These are phyloP conservation scores for Rhagologus leucostigma DNA, from an alignment of 2,113 vertebrate genomes.

Conservation along the genomic window DNA sequence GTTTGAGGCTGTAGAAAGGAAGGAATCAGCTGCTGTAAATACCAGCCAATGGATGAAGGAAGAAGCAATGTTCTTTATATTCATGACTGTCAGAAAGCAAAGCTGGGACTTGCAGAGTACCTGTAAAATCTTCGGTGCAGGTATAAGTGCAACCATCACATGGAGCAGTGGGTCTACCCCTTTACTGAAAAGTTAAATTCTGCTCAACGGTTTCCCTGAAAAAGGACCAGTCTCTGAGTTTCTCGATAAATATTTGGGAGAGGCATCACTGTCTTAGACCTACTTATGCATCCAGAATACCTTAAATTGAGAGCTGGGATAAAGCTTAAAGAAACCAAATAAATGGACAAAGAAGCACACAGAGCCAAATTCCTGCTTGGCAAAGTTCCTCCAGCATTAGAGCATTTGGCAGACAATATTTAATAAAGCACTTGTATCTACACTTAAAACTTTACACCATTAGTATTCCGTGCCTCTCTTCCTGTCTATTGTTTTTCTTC, in stretches of 20 bases:
- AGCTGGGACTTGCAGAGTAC: background rate
- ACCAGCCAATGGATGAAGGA: background rate
- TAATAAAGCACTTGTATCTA: background rate
- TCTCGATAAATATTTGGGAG: background rate
- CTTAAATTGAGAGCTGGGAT: background rate
- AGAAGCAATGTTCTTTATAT: background rate
- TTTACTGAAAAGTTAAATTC: background rate
- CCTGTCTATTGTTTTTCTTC: background rate
- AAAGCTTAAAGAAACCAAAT: background rate
- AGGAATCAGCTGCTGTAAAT: background rate
- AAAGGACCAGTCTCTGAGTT: background rate
- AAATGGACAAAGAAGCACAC: background rate
- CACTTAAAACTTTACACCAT: background rate
- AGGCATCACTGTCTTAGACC: background rate
- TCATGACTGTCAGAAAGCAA: background rate
- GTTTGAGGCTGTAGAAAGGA: background rate
- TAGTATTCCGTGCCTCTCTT: background rate
- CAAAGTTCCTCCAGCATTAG: background rate
- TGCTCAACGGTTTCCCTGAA: background rate
- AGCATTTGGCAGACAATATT: background rate
- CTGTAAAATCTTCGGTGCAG: background rate
- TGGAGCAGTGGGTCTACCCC: background rate
- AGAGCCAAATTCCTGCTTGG: conserved; percentile 31
- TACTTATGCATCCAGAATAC: background rate
- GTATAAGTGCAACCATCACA: background rate